Evolutionary conservation across 2,888 invertebrate species (phyloP).

Genomic region (Rhyacophila evoluta): DNA sequence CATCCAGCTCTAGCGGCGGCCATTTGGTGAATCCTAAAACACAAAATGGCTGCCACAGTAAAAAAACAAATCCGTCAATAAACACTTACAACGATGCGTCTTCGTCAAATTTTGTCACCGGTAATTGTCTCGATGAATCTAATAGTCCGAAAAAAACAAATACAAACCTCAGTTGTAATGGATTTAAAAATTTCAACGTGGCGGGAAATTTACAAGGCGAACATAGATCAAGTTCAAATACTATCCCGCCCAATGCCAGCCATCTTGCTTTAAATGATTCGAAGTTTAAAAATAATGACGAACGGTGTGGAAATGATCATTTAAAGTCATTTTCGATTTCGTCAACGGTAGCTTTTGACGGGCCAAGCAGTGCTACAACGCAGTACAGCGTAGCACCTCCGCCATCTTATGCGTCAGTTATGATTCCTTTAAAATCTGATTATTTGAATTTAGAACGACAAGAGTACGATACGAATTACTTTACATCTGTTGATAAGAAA

Average conservation of each 20-base stretch:
- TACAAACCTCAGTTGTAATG: not conserved
- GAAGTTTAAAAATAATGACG: not conserved
- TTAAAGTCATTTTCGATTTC: not conserved
- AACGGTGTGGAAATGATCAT: not conserved
- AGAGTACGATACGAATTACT: not conserved
- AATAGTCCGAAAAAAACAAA: not conserved
- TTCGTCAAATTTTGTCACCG: not conserved
- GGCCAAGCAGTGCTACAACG: not conserved
- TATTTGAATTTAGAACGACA: slow-evolving; percentile 26
- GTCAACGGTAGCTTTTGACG: not conserved
- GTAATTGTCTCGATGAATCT: not conserved
- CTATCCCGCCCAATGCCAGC: not conserved
- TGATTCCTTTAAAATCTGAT: not conserved
- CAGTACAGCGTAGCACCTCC: slow-evolving; percentile 20
- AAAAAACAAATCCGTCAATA: not conserved
- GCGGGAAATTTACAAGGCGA: not conserved
- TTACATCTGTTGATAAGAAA: not conserved
- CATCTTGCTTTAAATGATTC: not conserved
- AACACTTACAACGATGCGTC: not conserved
- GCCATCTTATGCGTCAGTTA: slow-evolving; percentile 2
- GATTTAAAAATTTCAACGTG: not conserved
- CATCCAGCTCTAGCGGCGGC: not conserved
- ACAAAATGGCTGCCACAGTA: not conserved
- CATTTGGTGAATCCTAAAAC: not conserved
- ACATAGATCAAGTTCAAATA: not conserved